A percentile compares a stretch with the other conserved stretches of the same genome.
Evolutionary conservation across 2,888 invertebrate genomes (phyloP).

Genomic region (Campoplex capitator): DNA sequence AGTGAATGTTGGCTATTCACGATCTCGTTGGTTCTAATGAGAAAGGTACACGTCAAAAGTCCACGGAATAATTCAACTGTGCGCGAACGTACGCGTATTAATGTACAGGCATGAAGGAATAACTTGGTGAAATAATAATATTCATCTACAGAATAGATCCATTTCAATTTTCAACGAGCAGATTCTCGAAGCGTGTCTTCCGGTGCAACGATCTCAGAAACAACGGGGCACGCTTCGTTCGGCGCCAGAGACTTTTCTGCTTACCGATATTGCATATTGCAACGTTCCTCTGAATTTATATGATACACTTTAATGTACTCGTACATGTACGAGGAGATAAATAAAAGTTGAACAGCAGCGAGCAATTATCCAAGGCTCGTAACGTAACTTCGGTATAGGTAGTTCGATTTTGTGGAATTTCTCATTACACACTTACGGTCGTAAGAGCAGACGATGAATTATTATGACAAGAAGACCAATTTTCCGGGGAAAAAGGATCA

Average conservation of each 20-base stretch:
- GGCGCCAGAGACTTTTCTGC: conserved; percentile 46
- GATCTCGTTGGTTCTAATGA: conserved; percentile 24
- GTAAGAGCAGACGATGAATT: conserved; percentile 1
- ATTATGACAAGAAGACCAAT: conserved; percentile 19
- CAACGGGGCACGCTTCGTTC: conserved; percentile 55
- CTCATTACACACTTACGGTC: neutral
- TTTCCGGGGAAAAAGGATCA: neutral
- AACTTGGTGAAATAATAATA: conserved; percentile 32
- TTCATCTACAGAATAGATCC: conserved; percentile 69
- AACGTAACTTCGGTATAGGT: conserved; percentile 47
- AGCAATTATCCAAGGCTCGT: conserved; percentile 56
- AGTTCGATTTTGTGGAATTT: conserved; percentile 44
- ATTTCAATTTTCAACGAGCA: conserved; percentile 79
- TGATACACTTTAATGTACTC: conserved; percentile 29
- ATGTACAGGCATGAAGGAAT: neutral
- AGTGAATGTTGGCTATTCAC: neutral
- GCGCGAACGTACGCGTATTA: neutral
- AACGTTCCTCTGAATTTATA: conserved; percentile 11
- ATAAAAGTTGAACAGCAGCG: conserved; percentile 48
- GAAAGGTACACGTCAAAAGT: neutral
- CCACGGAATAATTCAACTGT: neutral
- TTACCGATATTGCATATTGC: conserved; percentile 50
- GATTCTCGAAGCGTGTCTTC: conserved; percentile 81
- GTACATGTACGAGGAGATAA: neutral
- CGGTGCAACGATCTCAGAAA: conserved; percentile 79